These are phyloP conservation scores for Melanotaenia duboulayi DNA, from an alignment of 2,113 vertebrate species.

Conservation along the genomic window DNA sequence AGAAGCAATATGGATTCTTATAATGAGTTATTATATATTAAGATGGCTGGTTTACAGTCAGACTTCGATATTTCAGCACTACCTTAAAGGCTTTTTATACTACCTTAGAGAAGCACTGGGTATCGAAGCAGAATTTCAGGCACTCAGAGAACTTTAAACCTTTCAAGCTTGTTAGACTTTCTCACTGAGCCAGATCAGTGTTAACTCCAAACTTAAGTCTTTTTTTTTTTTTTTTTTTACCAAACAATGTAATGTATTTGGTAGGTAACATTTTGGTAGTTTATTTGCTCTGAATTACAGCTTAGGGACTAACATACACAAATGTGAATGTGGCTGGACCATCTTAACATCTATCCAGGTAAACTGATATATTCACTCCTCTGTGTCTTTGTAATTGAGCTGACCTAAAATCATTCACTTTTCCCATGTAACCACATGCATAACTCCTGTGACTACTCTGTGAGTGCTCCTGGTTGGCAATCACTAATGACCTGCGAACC, in stretches of 20 bases:
- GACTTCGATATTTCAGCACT: no score
- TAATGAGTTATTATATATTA: no score
- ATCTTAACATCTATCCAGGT: no score
- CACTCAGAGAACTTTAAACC: no score
- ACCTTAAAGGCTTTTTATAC: no score
- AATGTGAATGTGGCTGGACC: no score
- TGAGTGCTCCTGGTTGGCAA: conserved; percentile 6
- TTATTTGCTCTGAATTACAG: background rate
- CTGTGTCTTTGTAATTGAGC: background rate
- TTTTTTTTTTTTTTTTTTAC: background rate
- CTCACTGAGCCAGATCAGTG: no score
- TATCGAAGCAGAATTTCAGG: no score
- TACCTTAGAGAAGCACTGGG: no score
- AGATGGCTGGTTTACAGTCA: no score
- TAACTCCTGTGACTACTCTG: background rate
- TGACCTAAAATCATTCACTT: background rate
- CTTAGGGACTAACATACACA: background rate
- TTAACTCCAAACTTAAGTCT: background rate
- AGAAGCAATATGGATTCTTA: no score
- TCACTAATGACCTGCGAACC: conserved; percentile 39
- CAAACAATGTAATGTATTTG: conserved; percentile 12
- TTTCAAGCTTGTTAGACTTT: no score
- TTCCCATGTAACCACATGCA: background rate
- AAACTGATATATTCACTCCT: background rate
- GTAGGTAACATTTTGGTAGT: background rate